These are phyloP conservation scores for Styela plicata DNA, from an alignment of 23 tunicate genomes.

Conservation along the genomic window DNA sequence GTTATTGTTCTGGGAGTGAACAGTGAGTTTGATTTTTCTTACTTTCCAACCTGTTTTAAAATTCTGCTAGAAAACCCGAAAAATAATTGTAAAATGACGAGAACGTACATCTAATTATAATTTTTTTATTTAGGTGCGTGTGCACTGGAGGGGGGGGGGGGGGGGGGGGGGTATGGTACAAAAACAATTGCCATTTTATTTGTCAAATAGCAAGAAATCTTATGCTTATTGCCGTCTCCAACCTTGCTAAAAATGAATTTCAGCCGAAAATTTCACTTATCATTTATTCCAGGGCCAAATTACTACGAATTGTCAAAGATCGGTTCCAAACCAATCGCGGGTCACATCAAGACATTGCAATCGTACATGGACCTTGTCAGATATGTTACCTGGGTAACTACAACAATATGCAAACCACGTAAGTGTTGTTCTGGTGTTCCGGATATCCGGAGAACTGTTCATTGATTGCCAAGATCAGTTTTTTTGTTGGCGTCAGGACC, in stretches of 20 bases:
- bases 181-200: no score
- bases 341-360: constrained; percentile 15
- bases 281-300: constrained; percentile 22
- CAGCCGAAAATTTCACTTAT: not conserved
- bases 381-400: not conserved
- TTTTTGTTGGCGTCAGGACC: no score
- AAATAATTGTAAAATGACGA: no score
- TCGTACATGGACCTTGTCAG: constrained; percentile 14
- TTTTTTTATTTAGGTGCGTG: not conserved
- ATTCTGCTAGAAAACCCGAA: no score
- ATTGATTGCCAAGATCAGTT: no score
- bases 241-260: not conserved
- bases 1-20: constrained; percentile 8
- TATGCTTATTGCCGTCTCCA: no score
- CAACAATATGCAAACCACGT: constrained; percentile 42
- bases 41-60: no score
- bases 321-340: constrained; percentile 21
- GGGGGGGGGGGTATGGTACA: not conserved
- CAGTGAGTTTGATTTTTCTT: no score
- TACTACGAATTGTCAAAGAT: constrained; percentile 28
- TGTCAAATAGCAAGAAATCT: no score
- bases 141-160: not conserved
- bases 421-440: no score
- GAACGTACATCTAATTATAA: no score
- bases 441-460: no score